A percentile compares a stretch with the other conserved stretches of the same genome.
phyloP scores from a whole-genome alignment of 2,113 vertebrate genomes.

The Albula goreensis region DNA sequence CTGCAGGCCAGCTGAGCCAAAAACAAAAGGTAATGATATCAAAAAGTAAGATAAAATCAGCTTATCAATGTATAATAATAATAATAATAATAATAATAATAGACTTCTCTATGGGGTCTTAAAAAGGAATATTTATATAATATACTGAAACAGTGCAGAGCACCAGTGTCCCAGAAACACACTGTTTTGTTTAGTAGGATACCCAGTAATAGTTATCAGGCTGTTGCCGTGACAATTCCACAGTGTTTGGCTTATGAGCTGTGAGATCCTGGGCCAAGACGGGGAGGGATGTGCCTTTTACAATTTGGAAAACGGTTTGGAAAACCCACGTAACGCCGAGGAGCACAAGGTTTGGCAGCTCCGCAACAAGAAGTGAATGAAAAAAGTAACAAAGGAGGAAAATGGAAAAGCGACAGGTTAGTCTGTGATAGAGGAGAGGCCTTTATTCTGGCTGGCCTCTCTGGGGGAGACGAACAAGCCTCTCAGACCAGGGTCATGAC shows the following conservation, averaged over 20 bases:
- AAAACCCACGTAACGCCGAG: slow-evolving; percentile 15
- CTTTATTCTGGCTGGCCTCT: slow-evolving; percentile 19
- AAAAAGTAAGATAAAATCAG: background rate
- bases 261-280: background rate
- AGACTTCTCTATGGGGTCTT: no score
- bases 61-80: background rate
- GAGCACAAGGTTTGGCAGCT: slow-evolving; percentile 23
- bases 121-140: no score
- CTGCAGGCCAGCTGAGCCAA: background rate
- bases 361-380: background rate
- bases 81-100: no score
- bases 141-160: background rate
- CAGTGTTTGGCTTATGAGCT: slow-evolving; percentile 8
- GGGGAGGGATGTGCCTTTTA: slow-evolving; percentile 17
- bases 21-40: background rate
- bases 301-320: slow-evolving; percentile 15
- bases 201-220: slow-evolving; percentile 16
- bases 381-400: slow-evolving; percentile 10
- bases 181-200: background rate
- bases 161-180: background rate
- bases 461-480: background rate
- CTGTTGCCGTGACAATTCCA: background rate
- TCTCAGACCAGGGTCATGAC: background rate
- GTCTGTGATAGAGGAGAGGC: slow-evolving; percentile 20
- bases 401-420: slow-evolving; percentile 34